These are phyloP conservation scores for Formicarius rufipectus DNA, from an alignment of 2,113 vertebrate genomes.

Conservation along the genomic window DNA sequence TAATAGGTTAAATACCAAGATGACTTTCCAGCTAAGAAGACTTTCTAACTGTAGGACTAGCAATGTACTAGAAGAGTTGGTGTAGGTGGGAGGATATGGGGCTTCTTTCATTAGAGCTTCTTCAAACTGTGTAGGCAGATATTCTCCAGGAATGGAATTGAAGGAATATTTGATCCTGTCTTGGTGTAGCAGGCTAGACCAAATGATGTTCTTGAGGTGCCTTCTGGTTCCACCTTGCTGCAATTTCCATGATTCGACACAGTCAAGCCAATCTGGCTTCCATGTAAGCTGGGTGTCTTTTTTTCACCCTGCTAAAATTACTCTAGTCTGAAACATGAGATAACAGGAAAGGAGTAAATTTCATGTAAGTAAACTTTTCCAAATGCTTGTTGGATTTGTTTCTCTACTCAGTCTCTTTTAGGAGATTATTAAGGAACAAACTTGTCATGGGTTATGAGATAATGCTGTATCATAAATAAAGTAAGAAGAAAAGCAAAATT, in stretches of 20 bases:
- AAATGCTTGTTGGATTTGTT: conserved; percentile 29
- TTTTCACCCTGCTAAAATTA: conserved; percentile 8
- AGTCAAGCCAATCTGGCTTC: conserved; percentile 6
- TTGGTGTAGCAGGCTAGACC: not conserved
- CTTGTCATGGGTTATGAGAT: conserved; percentile 48
- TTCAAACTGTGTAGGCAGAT: not conserved
- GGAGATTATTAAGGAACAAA: conserved; percentile 58
- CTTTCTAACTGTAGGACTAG: not conserved
- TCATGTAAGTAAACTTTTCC: conserved; percentile 31
- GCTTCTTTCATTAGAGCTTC: not conserved
- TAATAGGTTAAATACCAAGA: conserved; percentile 6
- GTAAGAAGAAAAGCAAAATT: conserved; percentile 42
- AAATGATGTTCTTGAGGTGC: not conserved
- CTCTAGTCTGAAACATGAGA: conserved; percentile 10
- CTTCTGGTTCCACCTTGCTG: not conserved
- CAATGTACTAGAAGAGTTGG: not conserved
- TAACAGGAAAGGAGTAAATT: conserved; percentile 33
- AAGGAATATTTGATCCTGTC: not conserved
- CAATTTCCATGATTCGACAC: not conserved
- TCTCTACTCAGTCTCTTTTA: conserved; percentile 22
- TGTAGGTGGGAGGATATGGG: not conserved
- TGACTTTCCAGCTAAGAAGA: not conserved
- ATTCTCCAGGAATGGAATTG: not conserved
- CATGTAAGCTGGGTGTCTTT: not conserved
- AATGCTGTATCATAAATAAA: conserved; percentile 56